These are phyloP conservation scores for Myioborus miniatus DNA, from an alignment of 2,797 vertebrate genomes.

Conservation along the genomic window DNA sequence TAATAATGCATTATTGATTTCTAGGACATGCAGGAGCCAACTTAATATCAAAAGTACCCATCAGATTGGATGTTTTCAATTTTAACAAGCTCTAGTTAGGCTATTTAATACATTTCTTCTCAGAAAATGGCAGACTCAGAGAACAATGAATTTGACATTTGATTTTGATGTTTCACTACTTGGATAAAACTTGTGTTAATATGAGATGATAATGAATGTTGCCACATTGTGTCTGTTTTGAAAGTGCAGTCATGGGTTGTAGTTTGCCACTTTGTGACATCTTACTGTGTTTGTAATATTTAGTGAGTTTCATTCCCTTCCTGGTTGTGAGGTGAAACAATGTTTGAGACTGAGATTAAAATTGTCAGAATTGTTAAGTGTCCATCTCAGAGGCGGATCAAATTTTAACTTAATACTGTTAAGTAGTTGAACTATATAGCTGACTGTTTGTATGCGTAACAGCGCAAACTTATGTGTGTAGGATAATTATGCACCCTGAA, in stretches of 20 bases:
- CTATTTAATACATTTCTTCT: neutral
- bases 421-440: neutral
- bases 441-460: neutral
- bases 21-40: neutral
- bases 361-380: neutral
- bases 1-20: neutral
- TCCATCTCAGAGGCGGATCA: neutral
- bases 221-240: neutral
- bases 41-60: neutral
- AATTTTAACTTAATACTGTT: neutral
- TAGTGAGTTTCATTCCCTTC: neutral
- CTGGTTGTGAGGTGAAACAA: neutral
- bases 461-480: neutral
- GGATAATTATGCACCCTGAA: neutral
- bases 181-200: neutral
- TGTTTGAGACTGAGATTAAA: neutral
- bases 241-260: neutral
- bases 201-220: neutral
- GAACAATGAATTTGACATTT: neutral
- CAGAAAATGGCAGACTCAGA: neutral
- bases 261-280: neutral
- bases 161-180: neutral
- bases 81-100: neutral
- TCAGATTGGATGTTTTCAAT: neutral
- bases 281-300: neutral